Percentiles rank a stretch among this genome's conserved stretches.
Evolutionary conservation across 2,797 vertebrate species (phyloP).

Genomic region (Microctenopoma stevenorrisi): DNA sequence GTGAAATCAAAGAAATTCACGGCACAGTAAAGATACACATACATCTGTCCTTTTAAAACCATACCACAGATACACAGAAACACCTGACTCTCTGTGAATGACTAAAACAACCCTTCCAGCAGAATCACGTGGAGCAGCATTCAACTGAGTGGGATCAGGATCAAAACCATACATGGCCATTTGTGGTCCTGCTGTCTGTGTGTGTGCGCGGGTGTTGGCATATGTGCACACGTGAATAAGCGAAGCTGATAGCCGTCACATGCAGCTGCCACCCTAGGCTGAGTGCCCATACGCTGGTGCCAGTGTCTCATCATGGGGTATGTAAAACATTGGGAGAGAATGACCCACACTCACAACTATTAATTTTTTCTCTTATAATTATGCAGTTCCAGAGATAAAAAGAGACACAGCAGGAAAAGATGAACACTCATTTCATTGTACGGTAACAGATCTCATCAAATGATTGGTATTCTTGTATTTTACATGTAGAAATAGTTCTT

Average conservation of each 20-base stretch:
- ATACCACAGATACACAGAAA: background rate
- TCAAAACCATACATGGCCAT: conserved; percentile 67
- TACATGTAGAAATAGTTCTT: background rate
- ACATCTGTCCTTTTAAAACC: conserved; percentile 17
- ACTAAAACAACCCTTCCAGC: conserved; percentile 43
- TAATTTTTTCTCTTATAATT: conserved; percentile 7
- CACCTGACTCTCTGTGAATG: conserved; percentile 3
- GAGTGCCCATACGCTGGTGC: conserved; percentile 46
- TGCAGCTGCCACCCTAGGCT: conserved; percentile 65
- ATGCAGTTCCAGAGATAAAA: conserved; percentile 22
- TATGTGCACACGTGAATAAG: conserved; percentile 55
- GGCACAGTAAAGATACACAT: conserved; percentile 7
- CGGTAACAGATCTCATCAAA: conserved; percentile 26
- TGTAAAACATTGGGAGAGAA: conserved; percentile 65
- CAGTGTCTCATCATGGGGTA: conserved; percentile 68
- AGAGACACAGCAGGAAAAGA: conserved; percentile 40
- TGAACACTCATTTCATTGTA: conserved; percentile 36
- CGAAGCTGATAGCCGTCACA: conserved; percentile 64
- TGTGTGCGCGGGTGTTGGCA: conserved; percentile 27
- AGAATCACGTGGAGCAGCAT: conserved; percentile 55
- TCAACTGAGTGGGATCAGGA: conserved; percentile 68
- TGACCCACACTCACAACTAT: conserved; percentile 34
- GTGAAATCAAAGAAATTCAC: conserved; percentile 9
- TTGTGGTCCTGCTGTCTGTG: conserved; percentile 52
- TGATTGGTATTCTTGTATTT: conserved; percentile 32